Percentiles rank a stretch among this genome's conserved stretches.
These are phyloP conservation scores for Zele albiditarsus DNA, from an alignment of 2,888 invertebrate species.

Conservation along the genomic window DNA sequence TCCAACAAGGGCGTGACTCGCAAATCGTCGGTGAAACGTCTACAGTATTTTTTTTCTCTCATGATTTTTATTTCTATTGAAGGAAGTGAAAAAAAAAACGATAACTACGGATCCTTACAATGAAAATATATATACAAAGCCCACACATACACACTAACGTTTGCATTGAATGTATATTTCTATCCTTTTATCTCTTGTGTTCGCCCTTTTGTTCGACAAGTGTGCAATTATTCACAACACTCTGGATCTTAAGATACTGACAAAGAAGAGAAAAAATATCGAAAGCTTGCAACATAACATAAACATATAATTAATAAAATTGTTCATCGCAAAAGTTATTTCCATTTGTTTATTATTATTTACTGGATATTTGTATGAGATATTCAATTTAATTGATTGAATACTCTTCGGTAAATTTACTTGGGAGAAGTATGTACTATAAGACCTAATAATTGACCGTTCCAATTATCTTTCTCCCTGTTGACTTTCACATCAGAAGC, in stretches of 20 bases:
- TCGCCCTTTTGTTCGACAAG: conserved; percentile 31
- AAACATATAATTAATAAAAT: background rate
- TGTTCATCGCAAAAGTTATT: background rate
- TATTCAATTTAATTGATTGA: background rate
- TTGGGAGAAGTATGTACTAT: background rate
- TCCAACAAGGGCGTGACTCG: conserved; percentile 16
- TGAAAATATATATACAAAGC: background rate
- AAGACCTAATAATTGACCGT: conserved; percentile 43
- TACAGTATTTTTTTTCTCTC: conserved; percentile 3
- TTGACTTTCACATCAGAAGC: conserved; percentile 4
- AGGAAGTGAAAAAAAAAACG: background rate
- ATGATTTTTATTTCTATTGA: background rate
- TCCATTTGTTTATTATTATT: background rate
- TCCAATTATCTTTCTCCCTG: conserved; percentile 38
- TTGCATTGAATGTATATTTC: background rate
- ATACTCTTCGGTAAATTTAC: background rate
- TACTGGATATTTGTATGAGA: background rate
- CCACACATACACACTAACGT: conserved; percentile 3
- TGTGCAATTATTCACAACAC: conserved; percentile 29
- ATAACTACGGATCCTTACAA: background rate
- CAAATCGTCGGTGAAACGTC: background rate
- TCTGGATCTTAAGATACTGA: background rate
- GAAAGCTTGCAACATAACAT: background rate
- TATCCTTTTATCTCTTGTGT: conserved; percentile 32
- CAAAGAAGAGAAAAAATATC: background rate